Percentiles rank a stretch among this genome's conserved stretches.
phyloP scores from a whole-genome alignment of 2,888 invertebrate genomes.

The Cryptus viduatorius region DNA sequence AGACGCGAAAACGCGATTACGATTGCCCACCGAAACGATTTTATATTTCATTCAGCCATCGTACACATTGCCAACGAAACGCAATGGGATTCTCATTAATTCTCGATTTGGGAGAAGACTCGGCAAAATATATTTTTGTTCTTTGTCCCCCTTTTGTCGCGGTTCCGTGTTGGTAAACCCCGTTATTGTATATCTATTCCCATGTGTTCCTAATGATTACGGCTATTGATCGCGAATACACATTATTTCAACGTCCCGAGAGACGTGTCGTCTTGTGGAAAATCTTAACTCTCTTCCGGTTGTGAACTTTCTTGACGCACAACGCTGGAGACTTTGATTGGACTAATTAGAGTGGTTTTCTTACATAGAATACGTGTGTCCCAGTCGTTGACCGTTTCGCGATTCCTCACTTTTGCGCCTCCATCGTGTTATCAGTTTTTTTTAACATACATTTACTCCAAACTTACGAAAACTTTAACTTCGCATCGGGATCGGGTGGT shows the following conservation, averaged over 20 bases:
- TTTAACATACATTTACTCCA: no score
- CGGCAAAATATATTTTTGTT: not conserved
- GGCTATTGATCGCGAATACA: conserved; percentile 19
- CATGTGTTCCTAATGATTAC: conserved; percentile 9
- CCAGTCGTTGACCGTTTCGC: no score
- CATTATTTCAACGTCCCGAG: not conserved
- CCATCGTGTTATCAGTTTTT: no score
- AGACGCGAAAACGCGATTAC: conserved; percentile 37
- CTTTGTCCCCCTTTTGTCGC: not conserved
- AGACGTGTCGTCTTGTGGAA: not conserved
- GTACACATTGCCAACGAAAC: not conserved
- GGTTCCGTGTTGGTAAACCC: not conserved
- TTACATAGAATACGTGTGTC: no score
- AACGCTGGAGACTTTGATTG: no score
- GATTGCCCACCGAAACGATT: conserved; percentile 32
- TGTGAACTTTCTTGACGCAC: no score
- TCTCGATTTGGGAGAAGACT: conserved; percentile 25
- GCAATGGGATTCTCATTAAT: conserved; percentile 15
- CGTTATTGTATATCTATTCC: not conserved
- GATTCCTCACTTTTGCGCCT: no score
- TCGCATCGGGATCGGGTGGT: no score
- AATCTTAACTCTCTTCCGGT: not conserved
- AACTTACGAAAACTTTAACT: no score
- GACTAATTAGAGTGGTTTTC: no score
- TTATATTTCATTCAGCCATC: conserved; percentile 1